Conservation (phyloP, 2,888 invertebrate species). For the Oscheius myriophilus region DNA sequence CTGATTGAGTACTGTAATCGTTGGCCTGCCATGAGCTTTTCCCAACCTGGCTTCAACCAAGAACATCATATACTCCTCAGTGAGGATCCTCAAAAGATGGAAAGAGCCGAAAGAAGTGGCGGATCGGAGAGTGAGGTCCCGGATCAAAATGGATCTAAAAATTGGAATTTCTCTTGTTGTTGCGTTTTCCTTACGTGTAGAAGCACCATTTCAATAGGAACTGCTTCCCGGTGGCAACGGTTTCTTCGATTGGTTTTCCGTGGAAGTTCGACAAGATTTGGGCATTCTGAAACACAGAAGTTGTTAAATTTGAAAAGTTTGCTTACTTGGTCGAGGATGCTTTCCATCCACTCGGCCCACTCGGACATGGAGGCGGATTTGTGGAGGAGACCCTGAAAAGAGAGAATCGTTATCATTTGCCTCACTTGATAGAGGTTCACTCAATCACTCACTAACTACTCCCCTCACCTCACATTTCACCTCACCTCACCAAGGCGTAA, state of each 20-base stretch:
- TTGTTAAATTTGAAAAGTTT: no score
- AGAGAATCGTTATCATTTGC: no score
- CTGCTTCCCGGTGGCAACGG: conserved; percentile 86
- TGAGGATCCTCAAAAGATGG: conserved; percentile 93
- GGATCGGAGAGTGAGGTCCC: conserved; percentile 92
- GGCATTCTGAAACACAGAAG: no score
- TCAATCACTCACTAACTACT: no score
- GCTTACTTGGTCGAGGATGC: conserved; percentile 89
- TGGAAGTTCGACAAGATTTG: conserved; percentile 86
- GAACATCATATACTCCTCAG: conserved; percentile 99
- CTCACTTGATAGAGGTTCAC: no score
- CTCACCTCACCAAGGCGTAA: no score
- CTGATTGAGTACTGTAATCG: conserved; percentile 32
- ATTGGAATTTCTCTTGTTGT: no score
- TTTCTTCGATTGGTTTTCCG: conserved; percentile 75
- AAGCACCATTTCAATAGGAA: conserved; percentile 98
- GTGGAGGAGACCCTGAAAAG: conserved; percentile 80
- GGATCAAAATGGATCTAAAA: conserved; percentile 90
- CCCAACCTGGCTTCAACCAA: conserved; percentile 80
- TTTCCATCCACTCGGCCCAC: conserved; percentile 97
- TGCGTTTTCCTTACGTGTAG: conserved; percentile 84
- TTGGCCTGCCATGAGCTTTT: conserved; percentile 35
- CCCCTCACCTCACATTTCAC: no score
- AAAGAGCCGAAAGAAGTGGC: conserved; percentile 99
- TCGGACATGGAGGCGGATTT: conserved; percentile 89